Conservation (phyloP, 2,888 invertebrate species). For the Dicyrtomina minuta region DNA sequence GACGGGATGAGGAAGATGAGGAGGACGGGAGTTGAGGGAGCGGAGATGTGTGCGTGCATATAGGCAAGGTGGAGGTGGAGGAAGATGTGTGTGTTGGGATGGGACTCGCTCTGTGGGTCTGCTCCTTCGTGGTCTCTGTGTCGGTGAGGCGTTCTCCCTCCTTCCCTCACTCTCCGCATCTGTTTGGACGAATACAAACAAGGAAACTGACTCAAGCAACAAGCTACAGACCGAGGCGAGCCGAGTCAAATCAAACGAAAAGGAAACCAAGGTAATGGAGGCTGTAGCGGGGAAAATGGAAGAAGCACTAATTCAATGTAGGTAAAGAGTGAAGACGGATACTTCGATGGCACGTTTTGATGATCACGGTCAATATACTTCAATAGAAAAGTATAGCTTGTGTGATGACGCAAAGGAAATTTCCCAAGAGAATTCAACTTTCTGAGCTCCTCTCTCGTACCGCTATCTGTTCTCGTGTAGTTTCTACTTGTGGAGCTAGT, state of each 20-base stretch:
- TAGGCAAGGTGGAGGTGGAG: slow-evolving; percentile 4
- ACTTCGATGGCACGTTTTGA: slow-evolving; percentile 39
- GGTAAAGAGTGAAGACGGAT: slow-evolving; percentile 39
- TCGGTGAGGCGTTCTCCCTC: too few relatives aligned
- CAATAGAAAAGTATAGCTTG: slow-evolving; percentile 37
- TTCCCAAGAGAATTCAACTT: slow-evolving; percentile 44
- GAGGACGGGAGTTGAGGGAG: not conserved
- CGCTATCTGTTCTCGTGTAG: not conserved
- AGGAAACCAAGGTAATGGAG: not conserved
- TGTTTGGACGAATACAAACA: too few relatives aligned
- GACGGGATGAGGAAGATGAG: not conserved
- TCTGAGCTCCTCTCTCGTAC: slow-evolving; percentile 23
- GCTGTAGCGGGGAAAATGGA: slow-evolving; percentile 15
- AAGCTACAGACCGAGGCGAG: not conserved
- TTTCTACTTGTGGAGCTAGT: too few relatives aligned
- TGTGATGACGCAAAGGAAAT: slow-evolving; percentile 43
- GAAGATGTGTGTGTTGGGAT: too few relatives aligned
- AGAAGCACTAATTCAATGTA: slow-evolving; percentile 36
- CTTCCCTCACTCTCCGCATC: too few relatives aligned
- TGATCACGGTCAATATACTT: slow-evolving; percentile 41
- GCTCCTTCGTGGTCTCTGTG: too few relatives aligned
- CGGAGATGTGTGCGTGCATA: slow-evolving; percentile 1
- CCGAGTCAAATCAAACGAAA: not conserved
- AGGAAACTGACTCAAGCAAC: too few relatives aligned
- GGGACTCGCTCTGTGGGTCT: too few relatives aligned